Conservation (phyloP, 2,113 vertebrate genomes). For the Puntigrus tetrazona region DNA sequence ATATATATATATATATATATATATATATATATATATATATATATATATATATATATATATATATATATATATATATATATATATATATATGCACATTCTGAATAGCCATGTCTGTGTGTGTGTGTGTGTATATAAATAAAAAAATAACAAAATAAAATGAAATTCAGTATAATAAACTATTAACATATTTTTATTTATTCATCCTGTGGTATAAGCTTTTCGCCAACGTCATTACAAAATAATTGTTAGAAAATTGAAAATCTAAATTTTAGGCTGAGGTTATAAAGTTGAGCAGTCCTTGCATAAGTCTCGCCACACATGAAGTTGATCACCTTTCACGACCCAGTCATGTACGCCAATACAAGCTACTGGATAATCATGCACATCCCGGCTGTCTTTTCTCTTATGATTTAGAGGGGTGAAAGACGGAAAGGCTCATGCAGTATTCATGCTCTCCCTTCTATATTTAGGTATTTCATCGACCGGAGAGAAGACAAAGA, state of each 20-base stretch:
- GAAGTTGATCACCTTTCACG: slow-evolving; percentile 4
- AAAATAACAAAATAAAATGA: too few relatives aligned
- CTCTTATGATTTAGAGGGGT: slow-evolving; percentile 33
- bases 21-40: too few relatives aligned
- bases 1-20: too few relatives aligned
- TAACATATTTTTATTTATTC: background rate
- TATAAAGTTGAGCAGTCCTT: background rate
- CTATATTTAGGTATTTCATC: slow-evolving; percentile 80
- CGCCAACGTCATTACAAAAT: background rate
- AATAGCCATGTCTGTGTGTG: too few relatives aligned
- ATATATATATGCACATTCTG: too few relatives aligned
- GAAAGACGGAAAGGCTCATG: slow-evolving; percentile 25
- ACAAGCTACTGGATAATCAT: background rate
- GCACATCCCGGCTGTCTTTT: slow-evolving; percentile 24
- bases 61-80: too few relatives aligned
- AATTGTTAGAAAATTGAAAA: background rate
- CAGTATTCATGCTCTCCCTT: slow-evolving; percentile 43
- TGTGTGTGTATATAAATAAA: too few relatives aligned
- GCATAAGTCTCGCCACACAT: background rate
- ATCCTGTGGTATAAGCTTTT: background rate
- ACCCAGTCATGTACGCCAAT: slow-evolving; percentile 4
- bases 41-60: too few relatives aligned
- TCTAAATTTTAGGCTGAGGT: background rate
- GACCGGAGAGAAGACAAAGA: slow-evolving; percentile 75
- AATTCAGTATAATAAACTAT: too few relatives aligned